A percentile compares a stretch with the other conserved stretches of the same genome.
phyloP scores from a whole-genome alignment of 1,140 invertebrate genomes.

The Saccostrea glomerata region DNA sequence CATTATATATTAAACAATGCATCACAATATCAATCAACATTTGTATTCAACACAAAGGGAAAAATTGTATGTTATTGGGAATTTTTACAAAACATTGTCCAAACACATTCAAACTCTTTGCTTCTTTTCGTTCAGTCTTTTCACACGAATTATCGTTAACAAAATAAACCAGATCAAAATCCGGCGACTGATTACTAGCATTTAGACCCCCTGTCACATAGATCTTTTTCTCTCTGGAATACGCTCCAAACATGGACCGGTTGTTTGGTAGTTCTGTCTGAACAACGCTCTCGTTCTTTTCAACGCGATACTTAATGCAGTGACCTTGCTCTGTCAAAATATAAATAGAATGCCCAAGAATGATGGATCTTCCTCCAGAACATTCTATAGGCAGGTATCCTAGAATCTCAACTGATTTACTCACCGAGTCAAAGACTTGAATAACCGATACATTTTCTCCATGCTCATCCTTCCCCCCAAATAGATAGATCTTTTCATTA shows the following conservation, averaged over 20 bases:
- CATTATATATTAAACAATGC: too few species aligned
- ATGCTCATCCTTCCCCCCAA: slow-evolving; percentile 13
- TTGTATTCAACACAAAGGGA: neutral
- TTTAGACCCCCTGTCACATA: neutral
- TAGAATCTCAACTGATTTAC: neutral
- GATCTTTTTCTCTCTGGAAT: neutral
- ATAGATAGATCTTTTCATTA: neutral
- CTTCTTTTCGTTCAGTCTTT: neutral
- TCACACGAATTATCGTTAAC: neutral
- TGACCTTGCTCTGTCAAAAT: slow-evolving; percentile 1
- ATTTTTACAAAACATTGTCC: neutral
- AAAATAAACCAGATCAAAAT: neutral
- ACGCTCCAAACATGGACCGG: neutral
- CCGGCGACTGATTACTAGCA: neutral
- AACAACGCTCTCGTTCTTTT: neutral
- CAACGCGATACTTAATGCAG: neutral
- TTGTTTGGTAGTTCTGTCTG: neutral
- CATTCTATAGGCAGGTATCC: slow-evolving; percentile 28
- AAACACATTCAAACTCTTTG: neutral
- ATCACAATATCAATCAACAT: too few species aligned
- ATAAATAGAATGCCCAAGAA: neutral
- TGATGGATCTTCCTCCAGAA: neutral
- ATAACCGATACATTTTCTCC: slow-evolving; percentile 12
- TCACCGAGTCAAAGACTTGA: neutral
- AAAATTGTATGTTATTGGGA: neutral